Conservation (phyloP, 2,797 vertebrate species). For the Myotis findleyi region DNA sequence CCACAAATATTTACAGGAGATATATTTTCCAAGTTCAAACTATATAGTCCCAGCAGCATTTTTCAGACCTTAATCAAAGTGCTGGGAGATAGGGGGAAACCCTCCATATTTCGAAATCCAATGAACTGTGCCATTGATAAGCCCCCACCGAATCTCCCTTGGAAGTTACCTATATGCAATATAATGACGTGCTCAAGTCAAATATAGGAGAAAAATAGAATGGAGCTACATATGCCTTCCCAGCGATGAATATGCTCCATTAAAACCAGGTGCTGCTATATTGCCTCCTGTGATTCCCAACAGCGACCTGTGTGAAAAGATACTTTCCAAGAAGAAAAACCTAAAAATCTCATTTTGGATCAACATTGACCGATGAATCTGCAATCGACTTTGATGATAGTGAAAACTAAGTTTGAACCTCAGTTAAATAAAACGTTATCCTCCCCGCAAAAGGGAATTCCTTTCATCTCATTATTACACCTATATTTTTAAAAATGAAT, state of each 20-base stretch:
- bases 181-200: neutral
- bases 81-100: neutral
- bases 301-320: neutral
- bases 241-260: neutral
- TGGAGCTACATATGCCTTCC: neutral
- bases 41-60: neutral
- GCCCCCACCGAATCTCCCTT: neutral
- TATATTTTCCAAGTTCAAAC: neutral
- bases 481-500: neutral
- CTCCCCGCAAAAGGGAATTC: neutral
- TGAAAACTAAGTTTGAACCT: constrained; percentile 1
- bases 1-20: neutral
- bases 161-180: constrained; percentile 2
- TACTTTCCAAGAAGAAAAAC: neutral
- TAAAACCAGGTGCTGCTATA: neutral
- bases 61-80: constrained; percentile 7
- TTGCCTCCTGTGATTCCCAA: neutral
- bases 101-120: neutral
- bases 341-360: neutral
- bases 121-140: neutral
- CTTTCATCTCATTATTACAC: neutral
- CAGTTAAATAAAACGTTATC: neutral
- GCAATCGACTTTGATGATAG: neutral
- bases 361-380: neutral
- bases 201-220: neutral